These are phyloP conservation scores for Alloplasta piceator DNA, from an alignment of 2,888 invertebrate species.

Conservation along the genomic window DNA sequence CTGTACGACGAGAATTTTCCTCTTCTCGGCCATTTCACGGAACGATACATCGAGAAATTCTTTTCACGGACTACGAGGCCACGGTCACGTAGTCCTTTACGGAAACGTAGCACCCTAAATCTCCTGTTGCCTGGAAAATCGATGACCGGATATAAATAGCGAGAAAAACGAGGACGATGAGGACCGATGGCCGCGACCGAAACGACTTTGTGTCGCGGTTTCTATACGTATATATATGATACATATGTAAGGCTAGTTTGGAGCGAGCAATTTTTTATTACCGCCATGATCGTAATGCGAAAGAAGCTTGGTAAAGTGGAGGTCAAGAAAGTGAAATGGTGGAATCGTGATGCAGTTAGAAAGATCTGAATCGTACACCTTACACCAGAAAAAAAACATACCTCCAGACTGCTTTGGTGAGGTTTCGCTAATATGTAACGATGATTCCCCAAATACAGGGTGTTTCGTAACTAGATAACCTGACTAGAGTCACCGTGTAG, in stretches of 20 bases:
- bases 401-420: too few species aligned
- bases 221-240: conserved; percentile 7
- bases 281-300: neutral
- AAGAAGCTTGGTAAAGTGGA: neutral
- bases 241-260: conserved; percentile 15
- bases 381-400: too few species aligned
- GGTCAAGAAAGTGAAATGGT: neutral
- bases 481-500: too few species aligned
- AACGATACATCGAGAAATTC: conserved; percentile 45
- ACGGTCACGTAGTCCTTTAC: conserved; percentile 37
- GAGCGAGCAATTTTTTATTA: conserved; percentile 19
- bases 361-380: too few species aligned
- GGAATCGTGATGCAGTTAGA: neutral
- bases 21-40: conserved; percentile 14
- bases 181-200: conserved; percentile 19
- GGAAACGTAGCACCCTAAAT: conserved; percentile 48
- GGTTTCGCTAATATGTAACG: too few species aligned
- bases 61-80: conserved; percentile 23
- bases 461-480: too few species aligned
- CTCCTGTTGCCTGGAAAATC: conserved; percentile 32
- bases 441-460: too few species aligned
- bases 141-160: conserved; percentile 39
- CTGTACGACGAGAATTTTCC: conserved; percentile 33
- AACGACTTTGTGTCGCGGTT: neutral
- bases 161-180: conserved; percentile 23